Base-by-base conservation (phyloP, 2,888 invertebrate genomes). In the Aricia artaxerxes region DNA sequence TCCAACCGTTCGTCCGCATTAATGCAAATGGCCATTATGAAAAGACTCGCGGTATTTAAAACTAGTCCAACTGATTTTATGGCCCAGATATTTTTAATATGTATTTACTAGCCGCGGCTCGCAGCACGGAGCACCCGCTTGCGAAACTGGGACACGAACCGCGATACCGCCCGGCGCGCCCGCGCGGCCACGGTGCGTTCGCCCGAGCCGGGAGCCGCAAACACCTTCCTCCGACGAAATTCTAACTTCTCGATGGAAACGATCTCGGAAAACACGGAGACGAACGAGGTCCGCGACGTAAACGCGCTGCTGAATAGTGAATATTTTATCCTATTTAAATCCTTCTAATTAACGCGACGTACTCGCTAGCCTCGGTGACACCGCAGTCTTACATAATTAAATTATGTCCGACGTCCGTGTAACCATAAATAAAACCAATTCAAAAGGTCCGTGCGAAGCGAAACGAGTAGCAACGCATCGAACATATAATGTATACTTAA, bases 61-160 rank as follows among this genome's bases (percentile, higher is more conserved):
- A 76, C 76, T 76, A 57, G 76, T 76, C 76, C 76, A 35, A 35
- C 57, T 16, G 76, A 76, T 76, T 76, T 76, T 76, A 57, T 76
- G 76, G 76, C 76, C 76, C 76, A 76, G 76, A 76, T 76, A 76
- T 76, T 76, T 73, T 76, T 76, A 53, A 76, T 76, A 24, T 24
- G 24, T 24, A 76, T 76, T 76, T 35, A 76, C 31, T 69, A 69
- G 69, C 69, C 4, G 16, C 53, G 49, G 75, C 13, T 13, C 75
- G 35, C 57, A 31, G 53, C 13, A 13, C 13, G 49, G 31, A n/a
- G 24, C 44, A 31, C 24, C 75, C 49, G 75, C 35, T 75, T 76
- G 31, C 53, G 53, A 31, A 76, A 76, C 53, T 76, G 76, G 49
- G 76, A 53, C 53, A 76, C 53, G 76, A 76, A n/a, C 40, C 44